Conservation (phyloP, 2,113 vertebrate genomes). For the Syngnathus scovelli region DNA sequence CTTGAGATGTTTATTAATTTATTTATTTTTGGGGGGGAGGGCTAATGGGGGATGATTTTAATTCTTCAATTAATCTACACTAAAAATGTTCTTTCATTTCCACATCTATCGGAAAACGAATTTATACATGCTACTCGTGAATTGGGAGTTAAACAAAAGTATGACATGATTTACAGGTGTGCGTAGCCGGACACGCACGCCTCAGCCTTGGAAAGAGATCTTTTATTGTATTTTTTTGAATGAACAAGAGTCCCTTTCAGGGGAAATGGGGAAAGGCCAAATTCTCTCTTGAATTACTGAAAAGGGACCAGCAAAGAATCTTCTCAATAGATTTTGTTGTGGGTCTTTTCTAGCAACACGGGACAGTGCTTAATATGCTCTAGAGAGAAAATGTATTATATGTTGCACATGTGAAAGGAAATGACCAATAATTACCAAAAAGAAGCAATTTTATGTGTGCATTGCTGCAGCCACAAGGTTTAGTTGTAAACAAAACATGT, state of each 20-base stretch:
- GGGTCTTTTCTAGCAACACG: constrained; percentile 68
- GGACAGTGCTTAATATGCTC: constrained; percentile 81
- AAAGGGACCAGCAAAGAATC: constrained; percentile 50
- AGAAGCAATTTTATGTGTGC: not conserved
- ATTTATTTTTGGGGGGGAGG: no score
- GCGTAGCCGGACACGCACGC: not conserved
- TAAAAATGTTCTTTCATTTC: not conserved
- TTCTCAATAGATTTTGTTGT: constrained; percentile 64
- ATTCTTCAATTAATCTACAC: not conserved
- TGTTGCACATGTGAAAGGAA: not conserved
- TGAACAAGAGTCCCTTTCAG: constrained; percentile 20
- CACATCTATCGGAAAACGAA: not conserved
- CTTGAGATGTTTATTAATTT: no score
- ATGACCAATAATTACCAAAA: not conserved
- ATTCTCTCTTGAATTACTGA: constrained; percentile 34
- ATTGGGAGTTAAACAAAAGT: not conserved
- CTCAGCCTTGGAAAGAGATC: not conserved
- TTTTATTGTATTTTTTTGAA: constrained; percentile 8
- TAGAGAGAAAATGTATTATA: no score
- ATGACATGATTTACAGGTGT: not conserved
- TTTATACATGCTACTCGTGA: not conserved
- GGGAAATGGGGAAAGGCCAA: constrained; percentile 12
- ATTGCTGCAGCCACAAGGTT: not conserved
- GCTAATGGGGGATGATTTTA: no score
- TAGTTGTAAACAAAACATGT: not conserved